These are phyloP conservation scores for Proterorhinus semilunaris DNA, from an alignment of 2,113 vertebrate genomes.

Conservation along the genomic window DNA sequence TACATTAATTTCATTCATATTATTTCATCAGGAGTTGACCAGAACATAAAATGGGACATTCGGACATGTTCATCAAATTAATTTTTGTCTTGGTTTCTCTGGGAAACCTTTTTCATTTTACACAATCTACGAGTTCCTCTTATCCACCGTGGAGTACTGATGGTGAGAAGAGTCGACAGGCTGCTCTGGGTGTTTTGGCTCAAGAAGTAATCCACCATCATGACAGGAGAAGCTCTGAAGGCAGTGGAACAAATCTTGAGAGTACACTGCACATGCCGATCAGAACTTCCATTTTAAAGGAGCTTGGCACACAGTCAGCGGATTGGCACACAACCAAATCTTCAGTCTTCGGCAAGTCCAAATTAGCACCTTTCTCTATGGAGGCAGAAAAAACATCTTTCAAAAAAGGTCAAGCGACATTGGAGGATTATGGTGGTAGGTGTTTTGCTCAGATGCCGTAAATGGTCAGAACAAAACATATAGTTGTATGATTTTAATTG, in stretches of 20 bases:
- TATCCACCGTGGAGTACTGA: neutral
- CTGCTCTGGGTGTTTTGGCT: neutral
- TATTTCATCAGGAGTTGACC: neutral
- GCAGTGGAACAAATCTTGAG: slow-evolving; percentile 20
- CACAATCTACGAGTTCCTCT: slow-evolving; percentile 12
- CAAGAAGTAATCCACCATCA: slow-evolving; percentile 6
- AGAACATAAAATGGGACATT: slow-evolving; percentile 35
- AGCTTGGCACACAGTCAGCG: neutral
- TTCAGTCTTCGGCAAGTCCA: neutral
- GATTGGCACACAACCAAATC: slow-evolving; percentile 4
- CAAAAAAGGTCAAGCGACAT: slow-evolving; percentile 11
- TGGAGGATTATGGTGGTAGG: slow-evolving; percentile 36
- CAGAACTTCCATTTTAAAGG: neutral
- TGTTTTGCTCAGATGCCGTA: neutral
- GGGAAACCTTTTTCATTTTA: slow-evolving; percentile 34
- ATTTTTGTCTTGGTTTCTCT: slow-evolving; percentile 23
- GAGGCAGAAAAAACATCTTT: slow-evolving; percentile 22
- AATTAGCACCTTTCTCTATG: neutral
- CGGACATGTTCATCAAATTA: slow-evolving; percentile 29
- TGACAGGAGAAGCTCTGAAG: slow-evolving; percentile 32
- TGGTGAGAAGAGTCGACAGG: neutral
- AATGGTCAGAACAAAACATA: neutral
- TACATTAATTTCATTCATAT: neutral
- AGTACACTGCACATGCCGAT: neutral
- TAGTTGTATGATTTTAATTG: neutral